Conservation (phyloP, 2,888 invertebrate genomes). For the Dicyrtomina minuta region DNA sequence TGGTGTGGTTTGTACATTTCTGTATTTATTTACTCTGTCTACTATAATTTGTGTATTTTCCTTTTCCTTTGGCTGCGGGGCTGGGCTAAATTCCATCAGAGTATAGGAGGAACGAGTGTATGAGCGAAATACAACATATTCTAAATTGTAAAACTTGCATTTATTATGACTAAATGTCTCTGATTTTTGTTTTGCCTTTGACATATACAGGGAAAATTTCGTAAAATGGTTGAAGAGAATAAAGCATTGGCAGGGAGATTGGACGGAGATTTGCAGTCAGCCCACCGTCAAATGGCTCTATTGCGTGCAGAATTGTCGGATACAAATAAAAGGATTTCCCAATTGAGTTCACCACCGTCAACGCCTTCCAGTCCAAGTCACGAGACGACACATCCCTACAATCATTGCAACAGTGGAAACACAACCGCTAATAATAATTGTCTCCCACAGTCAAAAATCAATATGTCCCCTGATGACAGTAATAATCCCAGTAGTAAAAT, state of each 20-base stretch:
- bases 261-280: conserved; percentile 65
- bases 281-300: conserved; percentile 65
- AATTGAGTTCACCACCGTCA: conserved; percentile 56
- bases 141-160: too few species aligned
- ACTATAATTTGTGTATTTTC: too few species aligned
- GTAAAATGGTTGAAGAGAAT: conserved; percentile 89
- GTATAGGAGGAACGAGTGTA: too few species aligned
- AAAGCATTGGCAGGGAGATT: conserved; percentile 60
- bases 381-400: conserved; percentile 53
- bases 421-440: conserved; percentile 35
- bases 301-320: conserved; percentile 62
- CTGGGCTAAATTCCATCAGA: too few species aligned
- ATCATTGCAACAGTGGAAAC: conserved; percentile 34
- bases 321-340: conserved; percentile 59
- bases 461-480: conserved; percentile 56
- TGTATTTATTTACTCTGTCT: too few species aligned
- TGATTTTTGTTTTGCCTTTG: background rate
- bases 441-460: conserved; percentile 1
- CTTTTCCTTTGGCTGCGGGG: too few species aligned
- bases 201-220: conserved; percentile 67
- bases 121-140: too few species aligned
- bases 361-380: conserved; percentile 54
- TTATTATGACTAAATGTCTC: too few species aligned
- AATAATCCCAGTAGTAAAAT: conserved; percentile 56
- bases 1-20: too few species aligned